These are phyloP conservation scores for Gambusia affinis DNA, from an alignment of 2,113 vertebrate species.

Conservation along the genomic window DNA sequence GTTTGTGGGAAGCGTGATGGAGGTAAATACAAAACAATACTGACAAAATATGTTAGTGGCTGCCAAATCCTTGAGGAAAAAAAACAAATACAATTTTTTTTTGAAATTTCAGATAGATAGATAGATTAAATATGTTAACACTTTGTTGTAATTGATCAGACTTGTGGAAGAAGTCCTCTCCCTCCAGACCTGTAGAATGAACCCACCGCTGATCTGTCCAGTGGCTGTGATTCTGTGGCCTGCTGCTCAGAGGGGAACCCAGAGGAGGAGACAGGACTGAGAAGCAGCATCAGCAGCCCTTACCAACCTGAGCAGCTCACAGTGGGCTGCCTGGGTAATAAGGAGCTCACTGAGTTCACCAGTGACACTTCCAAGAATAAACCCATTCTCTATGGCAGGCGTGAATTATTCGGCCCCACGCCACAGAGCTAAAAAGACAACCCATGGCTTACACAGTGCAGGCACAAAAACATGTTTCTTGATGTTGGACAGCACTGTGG, in stretches of 20 bases:
- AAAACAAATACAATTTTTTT: too few relatives aligned
- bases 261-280: slow-evolving; percentile 2
- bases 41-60: not conserved
- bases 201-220: too few relatives aligned
- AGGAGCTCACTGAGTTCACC: slow-evolving; percentile 20
- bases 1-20: too few relatives aligned
- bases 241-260: not conserved
- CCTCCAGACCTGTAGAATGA: too few relatives aligned
- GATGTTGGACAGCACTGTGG: not conserved
- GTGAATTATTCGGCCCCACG: not conserved
- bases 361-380: slow-evolving; percentile 27
- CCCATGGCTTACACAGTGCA: too few relatives aligned
- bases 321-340: slow-evolving; percentile 22
- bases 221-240: slow-evolving; percentile 34
- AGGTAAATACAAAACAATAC: too few relatives aligned
- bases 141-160: too few relatives aligned
- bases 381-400: slow-evolving; percentile 7
- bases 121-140: not conserved
- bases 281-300: not conserved
- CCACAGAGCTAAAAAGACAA: not conserved
- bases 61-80: too few relatives aligned
- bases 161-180: too few relatives aligned
- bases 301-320: slow-evolving; percentile 9
- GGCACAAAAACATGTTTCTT: not conserved
- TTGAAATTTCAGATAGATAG: not conserved